Conservation (phyloP, 1,140 invertebrate species). For the Gryon sp. region DNA sequence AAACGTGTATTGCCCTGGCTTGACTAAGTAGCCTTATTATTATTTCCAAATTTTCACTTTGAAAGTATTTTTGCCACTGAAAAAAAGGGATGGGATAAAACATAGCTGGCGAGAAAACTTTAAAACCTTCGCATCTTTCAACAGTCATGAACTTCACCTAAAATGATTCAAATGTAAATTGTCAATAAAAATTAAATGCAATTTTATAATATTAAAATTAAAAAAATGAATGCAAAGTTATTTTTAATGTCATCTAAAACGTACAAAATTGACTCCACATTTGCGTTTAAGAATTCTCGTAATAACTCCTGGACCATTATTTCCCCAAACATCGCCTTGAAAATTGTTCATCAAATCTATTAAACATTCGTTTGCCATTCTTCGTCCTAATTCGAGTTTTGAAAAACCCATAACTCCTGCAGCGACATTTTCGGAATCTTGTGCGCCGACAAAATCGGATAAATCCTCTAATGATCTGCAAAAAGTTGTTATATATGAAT, state of each 20-base stretch:
- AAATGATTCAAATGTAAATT: neutral
- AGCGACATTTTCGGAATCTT: slow-evolving; percentile 82
- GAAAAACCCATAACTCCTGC: slow-evolving; percentile 85
- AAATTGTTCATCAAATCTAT: slow-evolving; percentile 82
- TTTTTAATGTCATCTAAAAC: too few relatives aligned
- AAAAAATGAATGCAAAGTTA: too few relatives aligned
- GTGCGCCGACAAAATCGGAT: slow-evolving; percentile 84
- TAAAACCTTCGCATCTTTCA: slow-evolving; percentile 83
- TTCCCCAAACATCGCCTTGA: slow-evolving; percentile 83
- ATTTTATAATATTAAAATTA: neutral
- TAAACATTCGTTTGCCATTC: slow-evolving; percentile 81
- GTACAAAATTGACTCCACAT: slow-evolving; percentile 81
- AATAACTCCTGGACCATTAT: slow-evolving; percentile 88
- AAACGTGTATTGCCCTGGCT: slow-evolving; percentile 84
- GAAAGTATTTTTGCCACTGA: slow-evolving; percentile 83
- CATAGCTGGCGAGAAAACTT: slow-evolving; percentile 81
- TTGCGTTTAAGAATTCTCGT: slow-evolving; percentile 82
- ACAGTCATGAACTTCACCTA: slow-evolving; percentile 81
- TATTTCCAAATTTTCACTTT: slow-evolving; percentile 73
- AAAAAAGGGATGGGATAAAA: slow-evolving; percentile 85
- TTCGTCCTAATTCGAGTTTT: slow-evolving; percentile 78
- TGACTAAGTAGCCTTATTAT: slow-evolving; percentile 79
- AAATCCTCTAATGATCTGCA: slow-evolving; percentile 80
- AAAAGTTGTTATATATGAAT: slow-evolving; percentile 11
- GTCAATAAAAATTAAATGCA: slow-evolving; percentile 23